Evolutionary conservation across 2,888 invertebrate genomes (phyloP).

Genomic region (Carterocephalus palaemon): DNA sequence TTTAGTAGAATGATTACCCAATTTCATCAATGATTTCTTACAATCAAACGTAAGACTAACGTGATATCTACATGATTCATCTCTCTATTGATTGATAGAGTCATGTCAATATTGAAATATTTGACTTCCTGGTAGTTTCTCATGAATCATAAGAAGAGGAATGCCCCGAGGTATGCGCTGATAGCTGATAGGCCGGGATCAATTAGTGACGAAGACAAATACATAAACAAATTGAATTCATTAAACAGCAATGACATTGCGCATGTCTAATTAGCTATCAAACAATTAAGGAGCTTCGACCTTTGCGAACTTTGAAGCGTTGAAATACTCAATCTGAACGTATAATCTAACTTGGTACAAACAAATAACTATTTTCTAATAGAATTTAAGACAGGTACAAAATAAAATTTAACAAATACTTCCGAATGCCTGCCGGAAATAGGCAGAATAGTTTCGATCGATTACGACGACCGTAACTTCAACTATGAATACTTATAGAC

Average conservation of each 20-base stretch:
- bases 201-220: constrained; percentile 34
- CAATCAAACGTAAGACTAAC: background rate
- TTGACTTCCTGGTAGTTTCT: constrained; percentile 3
- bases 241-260: constrained; percentile 16
- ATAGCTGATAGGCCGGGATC: constrained; percentile 28
- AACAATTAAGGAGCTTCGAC: constrained; percentile 12
- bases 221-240: constrained; percentile 33
- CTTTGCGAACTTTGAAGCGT: constrained; percentile 4
- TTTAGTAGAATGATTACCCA: background rate
- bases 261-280: constrained; percentile 11
- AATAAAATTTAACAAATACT: no score
- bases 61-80: constrained; percentile 8
- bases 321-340: constrained; percentile 1
- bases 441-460: no score
- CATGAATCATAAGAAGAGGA: constrained; percentile 32
- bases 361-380: no score
- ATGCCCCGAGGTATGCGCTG: constrained; percentile 32
- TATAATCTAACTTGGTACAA: no score
- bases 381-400: no score
- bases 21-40: constrained; percentile 10
- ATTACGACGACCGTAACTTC: no score
- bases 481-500: no score
- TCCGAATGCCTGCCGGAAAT: no score
- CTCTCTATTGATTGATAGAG: background rate
- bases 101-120: constrained; percentile 1